These are phyloP conservation scores for Heliopora coerulea DNA, from an alignment of 92 coral and sea anemone genomes.

Conservation along the genomic window DNA sequence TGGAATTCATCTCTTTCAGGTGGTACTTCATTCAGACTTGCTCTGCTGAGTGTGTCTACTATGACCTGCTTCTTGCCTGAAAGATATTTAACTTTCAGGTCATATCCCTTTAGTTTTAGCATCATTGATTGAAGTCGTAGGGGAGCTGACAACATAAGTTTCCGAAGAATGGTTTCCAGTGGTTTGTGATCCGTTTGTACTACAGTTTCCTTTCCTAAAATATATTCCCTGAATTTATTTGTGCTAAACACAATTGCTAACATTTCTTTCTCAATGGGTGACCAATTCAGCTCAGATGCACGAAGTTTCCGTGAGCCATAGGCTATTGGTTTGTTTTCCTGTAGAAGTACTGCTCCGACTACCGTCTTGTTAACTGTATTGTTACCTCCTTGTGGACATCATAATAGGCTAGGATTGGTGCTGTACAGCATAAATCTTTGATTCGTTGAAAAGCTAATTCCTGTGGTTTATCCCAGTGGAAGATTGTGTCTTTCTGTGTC, in stretches of 20 bases:
- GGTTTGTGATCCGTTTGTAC: background rate
- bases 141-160: too few species aligned
- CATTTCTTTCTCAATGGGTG: background rate
- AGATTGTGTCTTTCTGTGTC: constrained; percentile 5
- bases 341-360: background rate
- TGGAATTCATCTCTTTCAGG: too few species aligned
- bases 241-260: too few species aligned
- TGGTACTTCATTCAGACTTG: too few species aligned
- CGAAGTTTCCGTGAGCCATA: background rate
- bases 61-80: too few species aligned
- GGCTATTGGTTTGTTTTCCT: background rate
- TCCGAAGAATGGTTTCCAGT: too few species aligned
- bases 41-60: too few species aligned
- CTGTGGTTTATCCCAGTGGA: background rate
- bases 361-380: background rate
- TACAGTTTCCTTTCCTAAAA: background rate
- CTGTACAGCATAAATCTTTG: background rate
- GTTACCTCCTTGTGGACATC: background rate
- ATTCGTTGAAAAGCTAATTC: background rate
- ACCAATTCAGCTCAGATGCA: background rate
- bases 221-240: background rate
- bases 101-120: too few species aligned
- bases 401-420: background rate
- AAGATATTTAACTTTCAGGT: too few species aligned
- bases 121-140: too few species aligned